A percentile compares a stretch with the other conserved stretches of the same genome.
These are phyloP conservation scores for Tetranychus piercei DNA, from an alignment of 2,888 invertebrate species.

Conservation along the genomic window DNA sequence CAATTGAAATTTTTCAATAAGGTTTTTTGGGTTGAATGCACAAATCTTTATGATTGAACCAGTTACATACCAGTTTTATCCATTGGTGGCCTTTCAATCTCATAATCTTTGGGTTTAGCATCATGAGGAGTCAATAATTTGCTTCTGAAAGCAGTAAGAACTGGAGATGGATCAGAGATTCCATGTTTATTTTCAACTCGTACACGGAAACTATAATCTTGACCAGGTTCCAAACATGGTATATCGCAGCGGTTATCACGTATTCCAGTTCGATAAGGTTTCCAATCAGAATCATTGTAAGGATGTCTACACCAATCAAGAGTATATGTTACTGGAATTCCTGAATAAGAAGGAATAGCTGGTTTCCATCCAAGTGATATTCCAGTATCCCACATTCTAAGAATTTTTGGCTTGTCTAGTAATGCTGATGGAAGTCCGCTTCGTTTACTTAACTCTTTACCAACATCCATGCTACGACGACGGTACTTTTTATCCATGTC, in stretches of 20 bases:
- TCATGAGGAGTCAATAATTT: slow-evolving; percentile 31
- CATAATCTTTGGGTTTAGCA: slow-evolving; percentile 26
- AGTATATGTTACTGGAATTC: slow-evolving; percentile 77
- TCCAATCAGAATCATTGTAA: slow-evolving; percentile 61
- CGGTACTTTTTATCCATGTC: not conserved
- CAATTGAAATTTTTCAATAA: not conserved
- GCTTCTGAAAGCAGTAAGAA: slow-evolving; percentile 31
- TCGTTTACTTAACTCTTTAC: not conserved
- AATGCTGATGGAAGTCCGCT: slow-evolving; percentile 63
- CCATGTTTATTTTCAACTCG: slow-evolving; percentile 92
- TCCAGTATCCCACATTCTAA: slow-evolving; percentile 70
- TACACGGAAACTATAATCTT: slow-evolving; percentile 84
- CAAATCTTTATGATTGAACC: not conserved
- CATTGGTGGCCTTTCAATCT: slow-evolving; percentile 24
- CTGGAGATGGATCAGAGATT: slow-evolving; percentile 43
- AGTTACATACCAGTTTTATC: slow-evolving; percentile 25
- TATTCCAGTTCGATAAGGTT: slow-evolving; percentile 55
- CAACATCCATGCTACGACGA: not conserved
- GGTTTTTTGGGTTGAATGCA: not conserved
- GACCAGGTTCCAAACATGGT: slow-evolving; percentile 68
- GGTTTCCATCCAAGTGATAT: slow-evolving; percentile 84
- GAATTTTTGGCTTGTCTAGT: slow-evolving; percentile 73
- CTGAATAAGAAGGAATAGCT: slow-evolving; percentile 65
- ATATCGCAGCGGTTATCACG: slow-evolving; percentile 76
- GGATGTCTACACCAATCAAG: slow-evolving; percentile 84